These are phyloP conservation scores for Criorhina ranunculi DNA, from an alignment of 2,888 invertebrate species.

Conservation along the genomic window DNA sequence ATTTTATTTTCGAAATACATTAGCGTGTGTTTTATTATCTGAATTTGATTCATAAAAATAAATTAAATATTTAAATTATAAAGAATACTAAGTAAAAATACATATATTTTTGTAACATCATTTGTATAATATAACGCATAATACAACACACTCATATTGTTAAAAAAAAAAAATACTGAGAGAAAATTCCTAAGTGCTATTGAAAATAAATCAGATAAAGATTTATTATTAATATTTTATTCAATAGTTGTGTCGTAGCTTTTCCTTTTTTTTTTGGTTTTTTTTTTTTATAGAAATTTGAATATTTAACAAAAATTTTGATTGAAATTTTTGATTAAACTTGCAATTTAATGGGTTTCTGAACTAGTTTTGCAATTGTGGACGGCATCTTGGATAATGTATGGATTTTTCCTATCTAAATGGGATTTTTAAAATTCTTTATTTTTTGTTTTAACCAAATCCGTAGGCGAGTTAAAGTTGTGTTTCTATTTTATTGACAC, in stretches of 20 bases:
- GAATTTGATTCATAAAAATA: slow-evolving; percentile 64
- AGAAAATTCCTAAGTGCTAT: slow-evolving; percentile 58
- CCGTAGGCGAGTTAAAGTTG: slow-evolving; percentile 44
- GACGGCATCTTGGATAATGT: slow-evolving; percentile 2
- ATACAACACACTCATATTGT: neutral
- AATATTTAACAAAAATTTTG: slow-evolving; percentile 40
- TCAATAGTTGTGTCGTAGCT: neutral
- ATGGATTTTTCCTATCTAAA: slow-evolving; percentile 11
- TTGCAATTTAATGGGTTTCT: slow-evolving; percentile 15
- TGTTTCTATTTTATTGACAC: slow-evolving; percentile 56
- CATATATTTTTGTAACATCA: slow-evolving; percentile 20
- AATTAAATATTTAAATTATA: slow-evolving; percentile 69
- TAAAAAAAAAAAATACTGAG: neutral
- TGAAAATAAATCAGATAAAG: slow-evolving; percentile 53
- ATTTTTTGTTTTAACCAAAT: neutral
- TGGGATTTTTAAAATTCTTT: slow-evolving; percentile 5
- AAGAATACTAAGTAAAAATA: slow-evolving; percentile 23
- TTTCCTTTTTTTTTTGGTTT: neutral
- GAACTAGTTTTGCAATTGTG: slow-evolving; percentile 42
- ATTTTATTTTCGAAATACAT: slow-evolving; percentile 69
- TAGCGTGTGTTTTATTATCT: slow-evolving; percentile 59
- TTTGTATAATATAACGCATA: slow-evolving; percentile 18
- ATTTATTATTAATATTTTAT: slow-evolving; percentile 60
- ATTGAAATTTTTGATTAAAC: slow-evolving; percentile 32
- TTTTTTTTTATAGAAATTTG: slow-evolving; percentile 29